Conservation (phyloP, 1,140 invertebrate genomes). For the Sitobion miscanthi region DNA sequence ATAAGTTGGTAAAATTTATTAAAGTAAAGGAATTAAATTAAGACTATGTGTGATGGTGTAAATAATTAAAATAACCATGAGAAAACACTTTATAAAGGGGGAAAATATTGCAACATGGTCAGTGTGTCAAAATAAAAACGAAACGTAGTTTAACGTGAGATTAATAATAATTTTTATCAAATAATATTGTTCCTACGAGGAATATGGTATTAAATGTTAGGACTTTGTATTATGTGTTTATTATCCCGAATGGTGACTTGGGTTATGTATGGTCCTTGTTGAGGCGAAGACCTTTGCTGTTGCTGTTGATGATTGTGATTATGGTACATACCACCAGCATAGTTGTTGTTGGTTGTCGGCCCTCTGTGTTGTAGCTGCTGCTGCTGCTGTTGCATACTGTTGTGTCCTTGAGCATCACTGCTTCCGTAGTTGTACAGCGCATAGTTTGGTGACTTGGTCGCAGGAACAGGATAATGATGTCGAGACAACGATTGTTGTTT, state of each 20-base stretch:
- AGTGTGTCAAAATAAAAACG: neutral
- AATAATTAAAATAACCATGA: neutral
- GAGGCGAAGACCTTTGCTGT: conserved; percentile 60
- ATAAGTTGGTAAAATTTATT: neutral
- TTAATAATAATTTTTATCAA: neutral
- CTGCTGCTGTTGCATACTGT: neutral
- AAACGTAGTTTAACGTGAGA: neutral
- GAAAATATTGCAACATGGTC: neutral
- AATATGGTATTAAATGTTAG: neutral
- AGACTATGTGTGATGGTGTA: neutral
- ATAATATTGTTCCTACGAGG: neutral
- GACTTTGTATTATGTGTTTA: conserved; percentile 55
- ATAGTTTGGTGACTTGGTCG: neutral
- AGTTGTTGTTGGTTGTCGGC: neutral
- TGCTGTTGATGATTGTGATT: neutral
- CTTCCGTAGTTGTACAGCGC: neutral
- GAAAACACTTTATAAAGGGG: neutral
- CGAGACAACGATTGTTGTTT: neutral
- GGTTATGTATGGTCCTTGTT: conserved; percentile 67
- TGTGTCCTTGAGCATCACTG: neutral
- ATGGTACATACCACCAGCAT: neutral
- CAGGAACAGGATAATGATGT: neutral
- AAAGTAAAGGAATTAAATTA: neutral
- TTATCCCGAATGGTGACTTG: conserved; percentile 66
- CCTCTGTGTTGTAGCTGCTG: neutral